Base-by-base conservation (phyloP, 1,140 invertebrate species). In the Zeugodacus cucurbitae region DNA sequence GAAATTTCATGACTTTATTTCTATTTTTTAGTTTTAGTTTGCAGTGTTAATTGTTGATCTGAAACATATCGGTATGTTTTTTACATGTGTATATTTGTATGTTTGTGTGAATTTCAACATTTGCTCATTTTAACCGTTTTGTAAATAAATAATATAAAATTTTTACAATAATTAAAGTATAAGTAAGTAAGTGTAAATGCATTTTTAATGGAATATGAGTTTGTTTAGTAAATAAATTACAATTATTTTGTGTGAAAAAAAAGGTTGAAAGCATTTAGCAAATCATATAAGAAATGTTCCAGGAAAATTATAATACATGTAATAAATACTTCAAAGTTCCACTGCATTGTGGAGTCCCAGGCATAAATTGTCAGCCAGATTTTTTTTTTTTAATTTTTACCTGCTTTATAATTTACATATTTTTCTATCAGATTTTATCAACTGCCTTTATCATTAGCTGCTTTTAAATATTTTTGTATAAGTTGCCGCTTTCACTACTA, bases 1-100 rank as follows among this genome's bases (percentile, higher is more conserved):
- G 89, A 17, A 41, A 88, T 88, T 54, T 86, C 67, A 54, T 89
- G 89, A 88, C 89, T 89, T n/a, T 88, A 34, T 88, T 90, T 54
- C 89, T 89, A 44, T 88, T 67, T 85, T 90, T 86, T n/a, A 10
- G 17, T 41, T 64, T 64, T 14, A 32, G n/a, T 34, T 64, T 48
- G 44, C 37, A 41, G 37, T n/a, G n/a, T n/a, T n/a, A n/a, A n/a
- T 41, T 41, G 0, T 10, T 48, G 14, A 48, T 48, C 14, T 48
- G 44, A 48, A 48, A 48, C 44, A 48, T 10, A 48, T 64, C 29
- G 3, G 11, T 64, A 7, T 64, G 32, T 14, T 14, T 32, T 32
- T 32, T 20, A 20, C 22, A 20, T 59, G 22, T 59, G 58, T 59
- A 32, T 26, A 14, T 7, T n/a, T 20, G n/a, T 64, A 0, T 32